Percentiles rank a stretch among this genome's conserved stretches.
Conservation (phyloP, 2,888 invertebrate species). For the Rhorus exstirpatorius region DNA sequence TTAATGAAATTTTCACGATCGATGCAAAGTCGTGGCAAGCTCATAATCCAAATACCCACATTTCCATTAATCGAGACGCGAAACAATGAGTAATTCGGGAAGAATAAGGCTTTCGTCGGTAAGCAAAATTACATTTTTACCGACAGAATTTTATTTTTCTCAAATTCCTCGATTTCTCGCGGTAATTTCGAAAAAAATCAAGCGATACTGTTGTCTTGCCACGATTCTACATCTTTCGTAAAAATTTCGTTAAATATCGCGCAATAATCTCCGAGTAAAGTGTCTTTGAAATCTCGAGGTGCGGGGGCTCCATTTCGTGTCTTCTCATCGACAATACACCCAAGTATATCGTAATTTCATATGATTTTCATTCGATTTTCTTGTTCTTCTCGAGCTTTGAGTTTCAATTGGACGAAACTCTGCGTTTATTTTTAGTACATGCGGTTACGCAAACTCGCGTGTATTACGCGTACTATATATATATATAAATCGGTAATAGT, state of each 20-base stretch:
- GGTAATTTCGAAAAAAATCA: background rate
- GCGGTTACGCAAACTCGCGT: too few relatives aligned
- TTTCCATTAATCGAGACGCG: background rate
- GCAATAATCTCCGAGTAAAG: background rate
- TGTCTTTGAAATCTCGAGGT: too few relatives aligned
- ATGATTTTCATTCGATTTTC: too few relatives aligned
- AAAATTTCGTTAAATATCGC: background rate
- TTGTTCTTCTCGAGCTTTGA: too few relatives aligned
- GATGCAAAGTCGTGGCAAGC: conserved; percentile 21
- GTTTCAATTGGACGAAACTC: too few relatives aligned
- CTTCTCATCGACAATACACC: too few relatives aligned
- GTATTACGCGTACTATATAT: too few relatives aligned
- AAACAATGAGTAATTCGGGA: background rate
- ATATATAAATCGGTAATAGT: too few relatives aligned
- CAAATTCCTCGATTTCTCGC: conserved; percentile 10
- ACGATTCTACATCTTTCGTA: background rate
- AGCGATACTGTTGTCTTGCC: background rate
- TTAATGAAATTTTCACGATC: conserved; percentile 26
- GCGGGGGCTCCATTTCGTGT: too few relatives aligned
- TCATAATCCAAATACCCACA: background rate
- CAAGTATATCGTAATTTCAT: too few relatives aligned
- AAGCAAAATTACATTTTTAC: background rate
- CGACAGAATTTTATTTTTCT: conserved; percentile 3
- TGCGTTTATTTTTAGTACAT: too few relatives aligned
- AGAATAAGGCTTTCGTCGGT: background rate